These are phyloP conservation scores for Meganola albula DNA, from an alignment of 2,888 invertebrate species.

Conservation along the genomic window DNA sequence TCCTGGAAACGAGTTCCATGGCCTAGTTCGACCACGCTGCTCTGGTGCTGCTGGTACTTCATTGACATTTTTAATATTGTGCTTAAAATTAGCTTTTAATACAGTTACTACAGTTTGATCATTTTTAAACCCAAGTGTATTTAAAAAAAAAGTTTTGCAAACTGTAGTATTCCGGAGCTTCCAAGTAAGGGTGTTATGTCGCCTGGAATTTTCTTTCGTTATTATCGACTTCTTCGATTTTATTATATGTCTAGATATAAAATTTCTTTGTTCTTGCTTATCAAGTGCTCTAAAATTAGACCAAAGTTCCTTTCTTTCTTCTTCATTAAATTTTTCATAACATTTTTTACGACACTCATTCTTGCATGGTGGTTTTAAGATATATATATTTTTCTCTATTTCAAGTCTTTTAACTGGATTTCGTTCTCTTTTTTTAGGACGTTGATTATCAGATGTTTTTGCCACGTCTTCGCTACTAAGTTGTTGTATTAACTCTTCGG, in stretches of 20 bases:
- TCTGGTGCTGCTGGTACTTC: conserved; percentile 8
- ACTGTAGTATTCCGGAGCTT: conserved; percentile 5
- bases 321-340: conserved; percentile 7
- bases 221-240: conserved; percentile 2
- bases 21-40: conserved; percentile 7
- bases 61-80: conserved; percentile 5
- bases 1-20: conserved; percentile 9
- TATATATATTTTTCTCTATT: conserved; percentile 5
- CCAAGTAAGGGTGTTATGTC: conserved; percentile 6
- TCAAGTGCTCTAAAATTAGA: conserved; percentile 9
- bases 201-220: conserved; percentile 5
- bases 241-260: conserved; percentile 8
- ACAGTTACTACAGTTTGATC: conserved; percentile 8
- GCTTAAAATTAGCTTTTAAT: conserved; percentile 9
- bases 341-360: conserved; percentile 11
- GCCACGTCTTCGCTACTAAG: too few species aligned
- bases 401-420: conserved; percentile 7
- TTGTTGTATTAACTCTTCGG: too few species aligned
- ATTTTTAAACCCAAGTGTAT: conserved; percentile 8
- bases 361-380: conserved; percentile 9
- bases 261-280: conserved; percentile 13
- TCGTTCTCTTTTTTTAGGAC: not conserved
- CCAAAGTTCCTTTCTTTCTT: conserved; percentile 7
- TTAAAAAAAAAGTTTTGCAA: conserved; percentile 10
- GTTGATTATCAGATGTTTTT: too few species aligned